These are phyloP conservation scores for Listronotus bonariensis DNA, from an alignment of 1,140 invertebrate species.

Conservation along the genomic window DNA sequence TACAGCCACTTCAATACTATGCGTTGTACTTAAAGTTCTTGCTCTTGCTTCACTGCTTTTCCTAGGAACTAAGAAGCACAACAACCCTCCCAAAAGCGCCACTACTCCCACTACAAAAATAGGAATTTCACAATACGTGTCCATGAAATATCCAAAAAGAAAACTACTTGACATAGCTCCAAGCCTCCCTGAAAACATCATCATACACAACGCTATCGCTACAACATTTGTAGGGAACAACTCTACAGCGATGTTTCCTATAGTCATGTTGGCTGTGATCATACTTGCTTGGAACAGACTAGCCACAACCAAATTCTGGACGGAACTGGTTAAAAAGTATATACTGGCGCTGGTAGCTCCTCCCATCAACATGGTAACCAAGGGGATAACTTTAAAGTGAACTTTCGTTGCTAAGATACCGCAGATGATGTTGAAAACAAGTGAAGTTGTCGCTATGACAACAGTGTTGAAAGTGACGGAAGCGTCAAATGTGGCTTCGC, in stretches of 20 bases:
- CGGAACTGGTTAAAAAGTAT: constrained; percentile 59
- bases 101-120: constrained; percentile 58
- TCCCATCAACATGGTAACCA: constrained; percentile 59
- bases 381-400: constrained; percentile 49
- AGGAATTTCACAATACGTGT: constrained; percentile 59
- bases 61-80: constrained; percentile 47
- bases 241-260: constrained; percentile 62
- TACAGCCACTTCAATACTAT: constrained; percentile 22
- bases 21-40: constrained; percentile 18
- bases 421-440: constrained; percentile 57
- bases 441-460: constrained; percentile 57
- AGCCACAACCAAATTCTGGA: constrained; percentile 59
- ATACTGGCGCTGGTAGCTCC: constrained; percentile 57
- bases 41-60: constrained; percentile 4
- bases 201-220: constrained; percentile 60
- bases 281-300: constrained; percentile 62
- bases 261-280: constrained; percentile 62
- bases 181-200: constrained; percentile 59
- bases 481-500: constrained; percentile 50
- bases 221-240: constrained; percentile 61
- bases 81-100: constrained; percentile 50
- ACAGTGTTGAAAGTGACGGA: constrained; percentile 59
- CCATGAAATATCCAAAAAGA: constrained; percentile 60
- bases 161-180: constrained; percentile 63
- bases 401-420: constrained; percentile 52